Conservation (phyloP, 2,797 vertebrate genomes). For the Antrozous pallidus region DNA sequence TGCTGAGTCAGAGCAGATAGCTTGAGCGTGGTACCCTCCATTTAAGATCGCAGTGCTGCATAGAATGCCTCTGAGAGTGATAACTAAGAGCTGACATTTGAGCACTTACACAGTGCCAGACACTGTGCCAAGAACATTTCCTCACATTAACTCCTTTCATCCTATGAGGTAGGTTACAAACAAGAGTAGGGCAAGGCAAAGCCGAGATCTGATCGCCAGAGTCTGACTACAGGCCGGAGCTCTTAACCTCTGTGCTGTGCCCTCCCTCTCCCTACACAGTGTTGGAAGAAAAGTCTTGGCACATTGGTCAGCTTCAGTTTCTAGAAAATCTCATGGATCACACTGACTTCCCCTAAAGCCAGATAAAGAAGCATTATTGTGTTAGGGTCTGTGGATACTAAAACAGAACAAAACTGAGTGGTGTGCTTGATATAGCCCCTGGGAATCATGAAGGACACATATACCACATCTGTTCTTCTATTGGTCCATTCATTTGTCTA, state of each 20-base stretch:
- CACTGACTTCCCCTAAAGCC: background rate
- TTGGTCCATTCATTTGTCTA: background rate
- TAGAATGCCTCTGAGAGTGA: background rate
- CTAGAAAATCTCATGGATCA: background rate
- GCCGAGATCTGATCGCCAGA: background rate
- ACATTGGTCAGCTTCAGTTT: background rate
- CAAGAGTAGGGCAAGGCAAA: background rate
- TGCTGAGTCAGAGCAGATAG: background rate
- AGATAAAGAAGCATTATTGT: background rate
- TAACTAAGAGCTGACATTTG: background rate
- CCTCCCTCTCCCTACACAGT: background rate
- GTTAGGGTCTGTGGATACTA: background rate
- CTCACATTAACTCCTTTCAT: background rate
- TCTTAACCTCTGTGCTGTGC: background rate
- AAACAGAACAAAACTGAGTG: background rate
- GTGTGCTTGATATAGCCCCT: background rate
- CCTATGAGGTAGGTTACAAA: background rate
- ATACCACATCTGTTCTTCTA: rapidly evolving
- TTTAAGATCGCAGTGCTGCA: background rate
- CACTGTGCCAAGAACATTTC: background rate
- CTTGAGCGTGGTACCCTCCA: rapidly evolving
- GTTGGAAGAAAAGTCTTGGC: background rate
- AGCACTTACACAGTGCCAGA: background rate
- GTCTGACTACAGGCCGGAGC: background rate
- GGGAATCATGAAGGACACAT: background rate